A percentile compares a stretch with the other conserved stretches of the same genome.
Conservation (phyloP, 1,140 invertebrate genomes). For the Neuroterus valhalla region DNA sequence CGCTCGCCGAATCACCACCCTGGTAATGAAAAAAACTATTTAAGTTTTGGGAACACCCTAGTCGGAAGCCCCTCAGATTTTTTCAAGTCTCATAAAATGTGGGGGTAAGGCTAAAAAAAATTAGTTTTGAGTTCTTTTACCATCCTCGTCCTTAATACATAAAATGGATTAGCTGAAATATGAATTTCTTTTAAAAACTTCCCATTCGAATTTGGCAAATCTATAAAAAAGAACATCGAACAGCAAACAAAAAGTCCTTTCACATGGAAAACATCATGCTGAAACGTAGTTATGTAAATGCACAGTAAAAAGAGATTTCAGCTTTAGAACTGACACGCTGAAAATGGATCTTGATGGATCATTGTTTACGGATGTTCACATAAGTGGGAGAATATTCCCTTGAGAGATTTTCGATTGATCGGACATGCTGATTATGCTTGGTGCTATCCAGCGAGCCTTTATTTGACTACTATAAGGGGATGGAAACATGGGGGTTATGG, state of each 20-base stretch:
- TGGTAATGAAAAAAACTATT: too few species aligned
- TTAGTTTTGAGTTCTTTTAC: too few species aligned
- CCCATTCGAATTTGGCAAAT: background rate
- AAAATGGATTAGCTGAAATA: too few species aligned
- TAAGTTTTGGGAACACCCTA: too few species aligned
- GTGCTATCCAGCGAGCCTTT: conserved; percentile 46
- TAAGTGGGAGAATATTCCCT: conserved; percentile 16
- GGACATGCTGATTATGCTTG: conserved; percentile 40
- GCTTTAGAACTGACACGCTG: background rate
- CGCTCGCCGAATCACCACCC: too few species aligned
- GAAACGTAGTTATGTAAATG: background rate
- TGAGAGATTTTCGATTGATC: conserved; percentile 49
- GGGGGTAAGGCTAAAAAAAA: too few species aligned
- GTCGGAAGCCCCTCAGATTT: too few species aligned
- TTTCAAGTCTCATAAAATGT: too few species aligned
- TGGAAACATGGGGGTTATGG: conserved; percentile 65
- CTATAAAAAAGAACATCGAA: background rate
- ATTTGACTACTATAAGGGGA: conserved; percentile 48
- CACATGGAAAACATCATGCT: background rate
- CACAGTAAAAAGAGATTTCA: background rate
- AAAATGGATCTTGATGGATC: conserved; percentile 31
- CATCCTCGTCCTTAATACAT: too few species aligned
- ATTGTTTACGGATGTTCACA: conserved; percentile 1
- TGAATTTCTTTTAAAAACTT: too few species aligned
- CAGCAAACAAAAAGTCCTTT: background rate